Percentiles rank a stretch among this genome's conserved stretches.
These are phyloP conservation scores for Unio pictorum DNA, from an alignment of 2,888 invertebrate species.

Conservation along the genomic window DNA sequence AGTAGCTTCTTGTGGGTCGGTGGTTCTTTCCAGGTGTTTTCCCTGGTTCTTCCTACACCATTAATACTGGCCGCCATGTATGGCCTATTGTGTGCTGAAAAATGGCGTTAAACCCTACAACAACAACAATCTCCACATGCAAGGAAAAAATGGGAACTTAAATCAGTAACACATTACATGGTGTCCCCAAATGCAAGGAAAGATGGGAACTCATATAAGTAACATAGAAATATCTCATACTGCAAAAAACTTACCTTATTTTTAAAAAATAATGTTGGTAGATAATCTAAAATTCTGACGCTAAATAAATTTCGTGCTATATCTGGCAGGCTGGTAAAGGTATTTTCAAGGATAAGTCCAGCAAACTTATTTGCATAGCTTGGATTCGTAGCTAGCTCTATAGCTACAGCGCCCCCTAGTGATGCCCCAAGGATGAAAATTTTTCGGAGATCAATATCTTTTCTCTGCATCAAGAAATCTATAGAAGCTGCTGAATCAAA, in stretches of 20 bases:
- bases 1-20: too few species aligned
- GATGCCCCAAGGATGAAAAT: slow-evolving; percentile 90
- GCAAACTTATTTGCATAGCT: slow-evolving; percentile 86
- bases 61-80: too few species aligned
- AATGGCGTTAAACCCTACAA: too few species aligned
- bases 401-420: slow-evolving; percentile 93
- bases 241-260: slow-evolving; percentile 81
- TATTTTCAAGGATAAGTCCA: slow-evolving; percentile 93
- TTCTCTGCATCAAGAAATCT: slow-evolving; percentile 85
- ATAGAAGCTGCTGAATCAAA: slow-evolving; percentile 90
- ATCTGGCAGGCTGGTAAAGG: slow-evolving; percentile 94
- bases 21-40: too few species aligned
- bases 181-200: too few species aligned
- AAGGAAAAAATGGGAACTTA: too few species aligned
- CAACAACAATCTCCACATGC: too few species aligned
- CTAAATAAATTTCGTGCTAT: slow-evolving; percentile 89
- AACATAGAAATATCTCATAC: too few species aligned
- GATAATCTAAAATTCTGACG: slow-evolving; percentile 79
- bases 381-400: slow-evolving; percentile 85
- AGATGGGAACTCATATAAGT: too few species aligned
- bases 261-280: slow-evolving; percentile 89
- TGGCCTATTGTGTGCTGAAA: too few species aligned
- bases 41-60: too few species aligned
- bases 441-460: slow-evolving; percentile 87
- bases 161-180: too few species aligned